Base-by-base conservation (phyloP, 2,113 vertebrate genomes). In the Raja brachyura region DNA sequence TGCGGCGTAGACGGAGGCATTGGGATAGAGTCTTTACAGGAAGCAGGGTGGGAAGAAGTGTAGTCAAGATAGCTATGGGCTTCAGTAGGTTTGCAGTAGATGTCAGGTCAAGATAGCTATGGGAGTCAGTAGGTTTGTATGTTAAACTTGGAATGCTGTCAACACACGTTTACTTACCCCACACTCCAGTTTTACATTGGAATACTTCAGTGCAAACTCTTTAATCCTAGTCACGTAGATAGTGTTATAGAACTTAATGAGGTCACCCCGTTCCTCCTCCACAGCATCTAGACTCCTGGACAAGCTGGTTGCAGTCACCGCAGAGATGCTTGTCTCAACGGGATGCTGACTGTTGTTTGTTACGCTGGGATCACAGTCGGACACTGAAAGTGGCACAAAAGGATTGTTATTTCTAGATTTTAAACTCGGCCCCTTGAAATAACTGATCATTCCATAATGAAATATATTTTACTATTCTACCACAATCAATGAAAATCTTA, bases 161-260 rank as follows among this genome's bases (percentile, higher is more conserved):
- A 86, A 86, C 48, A 20, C 28, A 88, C 48, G 73, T 77, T 76
- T n/a, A 77, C 92, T 93, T 97, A 99, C 99, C 95, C 95, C 93
- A 73, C 96, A 96, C 22, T 99, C 98, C 13, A 95, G 94, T 94
- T 96, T 96, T 88, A 96, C 95, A 93, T 95, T 93, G 86, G 96
- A 96, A 0, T 99, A 99, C 95, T 97, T 97, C 94, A 98, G 94
- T 18, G 97, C 98, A 92, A 99, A 99, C 11, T 96, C 96, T 93
- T 98, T 98, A 93, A 99, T 97, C 96, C 97, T 97, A 95, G 96
- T 95, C 93, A 99, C 95, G 20, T 97, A 99, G 93, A 99, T 95
- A 0, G 96, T 94, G 85, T 99, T 99, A 95, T 99, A 99, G 94
- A 99, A 99, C 94, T 97, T 97, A 94, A 99, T 99, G 33, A 99